Evolutionary conservation across 2,113 vertebrate genomes (phyloP), one percentile per base, ranked within the genome.

Genomic region (Phyllostomus discolor): DNA sequence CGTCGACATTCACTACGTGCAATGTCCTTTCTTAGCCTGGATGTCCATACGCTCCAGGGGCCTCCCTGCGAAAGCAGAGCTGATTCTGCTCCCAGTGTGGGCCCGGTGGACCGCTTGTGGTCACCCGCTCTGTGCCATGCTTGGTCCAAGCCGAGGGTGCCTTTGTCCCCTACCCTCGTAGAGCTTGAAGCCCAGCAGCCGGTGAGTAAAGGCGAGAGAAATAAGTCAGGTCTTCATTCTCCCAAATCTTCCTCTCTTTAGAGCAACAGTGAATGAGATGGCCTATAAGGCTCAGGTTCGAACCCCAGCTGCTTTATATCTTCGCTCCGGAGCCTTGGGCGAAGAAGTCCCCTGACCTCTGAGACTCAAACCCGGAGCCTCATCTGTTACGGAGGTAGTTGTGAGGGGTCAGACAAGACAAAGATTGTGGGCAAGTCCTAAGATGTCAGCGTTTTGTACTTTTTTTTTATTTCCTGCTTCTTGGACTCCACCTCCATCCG

Each of bases 341-440:
- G 1, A 54, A 28, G 75, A 66, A 75, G 11, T 17, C 28, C 54
- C 48, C 10, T n/a, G 57, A 17, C 50, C 7, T 69, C 12, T 1
- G 35, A 38, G 67, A 1, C 50, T 88, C 24, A 2, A 9, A 14
- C 46, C 19, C 16, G 50, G 62, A 75, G 52, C 24, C 66, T 76
- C n/a, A 38, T 64, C 43, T 28, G 24, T 31, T 73, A 22, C 3
- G 2, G 15, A 16, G n/a, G 38, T 48, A 8, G 10, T 38, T 20
- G 82, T 3, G 43, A 31, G n/a, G n/a, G 24, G 12, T n/a, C 66
- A 22, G 54, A 33, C 0, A 0, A 19, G 72, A 35, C 6, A 1
- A 1, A 11, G 35, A 33, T 11, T 17, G 62, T 17, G 26, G 57
- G 59, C 12, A 35, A n/a, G n/a, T 22, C 11, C 67, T 82, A n/a